Base-by-base conservation (phyloP, 2,888 invertebrate species). In the Gnatocerus cornutus region DNA sequence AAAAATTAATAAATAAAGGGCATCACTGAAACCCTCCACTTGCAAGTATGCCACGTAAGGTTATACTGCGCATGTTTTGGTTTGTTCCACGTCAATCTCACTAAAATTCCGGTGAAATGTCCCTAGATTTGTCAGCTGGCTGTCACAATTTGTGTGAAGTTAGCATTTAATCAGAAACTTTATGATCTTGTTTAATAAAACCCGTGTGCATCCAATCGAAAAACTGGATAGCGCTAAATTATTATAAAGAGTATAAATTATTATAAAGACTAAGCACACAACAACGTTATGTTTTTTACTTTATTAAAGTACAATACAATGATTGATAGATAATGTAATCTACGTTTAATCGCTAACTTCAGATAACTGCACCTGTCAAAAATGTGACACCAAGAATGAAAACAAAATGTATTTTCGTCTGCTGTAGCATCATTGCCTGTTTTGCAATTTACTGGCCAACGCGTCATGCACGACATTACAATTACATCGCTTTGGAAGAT, bases 21-120 rank as follows among this genome's bases (percentile, higher is more conserved):
- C 78, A 77, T 78, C 56, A 76, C 77, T 76, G 59, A 69, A 73
- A 71, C 71, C 66, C 75, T 75, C 72, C 75, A 75, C 69, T 76
- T 75, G 77, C 75, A 77, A 75, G 74, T 77, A 81, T 88, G 89
- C 89, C 89, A 89, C 88, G 89, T 89, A 89, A 88, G 87, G 87
- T 82, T 80, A 82, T 79, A 85, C 77, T 84, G 85, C 88, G 88
- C 89, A 87, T 85, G 88, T 85, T 85, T 84, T 81, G 76, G 81
- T 82, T 80, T 83, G 82, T 78, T 85, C 85, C 86, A 86, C 86
- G 85, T 86, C 84, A 84, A 81, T 81, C 76, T 80, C 76, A 77
- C 77, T 62, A 77, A 70, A 77, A 73, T 66, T 43, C n/a, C 14
- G 45, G 39, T 56, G 14, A 69, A 56, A 68, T 33, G 33, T 27